Conservation (phyloP, 2,113 vertebrate species). For the Rhea pennata region DNA sequence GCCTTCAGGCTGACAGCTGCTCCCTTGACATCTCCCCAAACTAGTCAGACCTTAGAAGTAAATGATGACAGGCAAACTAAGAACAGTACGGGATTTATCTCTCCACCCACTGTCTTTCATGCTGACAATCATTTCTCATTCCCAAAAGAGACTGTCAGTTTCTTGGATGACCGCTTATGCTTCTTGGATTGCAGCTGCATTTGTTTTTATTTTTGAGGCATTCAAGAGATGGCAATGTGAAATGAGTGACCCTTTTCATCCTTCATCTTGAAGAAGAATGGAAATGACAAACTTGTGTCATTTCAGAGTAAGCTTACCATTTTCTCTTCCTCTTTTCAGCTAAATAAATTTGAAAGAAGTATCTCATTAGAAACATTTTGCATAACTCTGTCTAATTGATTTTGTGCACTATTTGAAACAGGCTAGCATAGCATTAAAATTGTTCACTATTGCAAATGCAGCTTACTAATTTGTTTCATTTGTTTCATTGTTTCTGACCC, state of each 20-base stretch:
- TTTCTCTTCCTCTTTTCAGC: background rate
- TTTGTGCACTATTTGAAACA: background rate
- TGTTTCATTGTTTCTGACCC: background rate
- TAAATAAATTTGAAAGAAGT: background rate
- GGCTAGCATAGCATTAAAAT: background rate
- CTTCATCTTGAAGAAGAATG: slow-evolving; percentile 12
- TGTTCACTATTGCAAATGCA: background rate
- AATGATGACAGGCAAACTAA: slow-evolving; percentile 50
- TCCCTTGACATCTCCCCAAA: background rate
- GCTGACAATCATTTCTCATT: slow-evolving; percentile 53
- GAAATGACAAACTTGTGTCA: background rate
- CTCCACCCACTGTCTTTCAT: slow-evolving; percentile 38
- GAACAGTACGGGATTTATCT: background rate
- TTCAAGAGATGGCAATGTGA: slow-evolving; percentile 13
- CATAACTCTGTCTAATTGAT: background rate
- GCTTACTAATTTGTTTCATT: background rate
- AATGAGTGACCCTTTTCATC: slow-evolving; percentile 2
- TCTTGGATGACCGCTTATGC: slow-evolving; percentile 32
- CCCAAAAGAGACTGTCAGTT: slow-evolving; percentile 1
- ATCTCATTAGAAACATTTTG: background rate
- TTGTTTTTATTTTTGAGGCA: slow-evolving; percentile 21
- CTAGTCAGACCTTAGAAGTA: slow-evolving; percentile 11
- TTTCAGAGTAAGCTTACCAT: background rate
- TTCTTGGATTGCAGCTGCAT: background rate
- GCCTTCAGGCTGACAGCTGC: slow-evolving; percentile 19